phyloP scores from a whole-genome alignment of 2,113 vertebrate species.

The Calypte anna region DNA sequence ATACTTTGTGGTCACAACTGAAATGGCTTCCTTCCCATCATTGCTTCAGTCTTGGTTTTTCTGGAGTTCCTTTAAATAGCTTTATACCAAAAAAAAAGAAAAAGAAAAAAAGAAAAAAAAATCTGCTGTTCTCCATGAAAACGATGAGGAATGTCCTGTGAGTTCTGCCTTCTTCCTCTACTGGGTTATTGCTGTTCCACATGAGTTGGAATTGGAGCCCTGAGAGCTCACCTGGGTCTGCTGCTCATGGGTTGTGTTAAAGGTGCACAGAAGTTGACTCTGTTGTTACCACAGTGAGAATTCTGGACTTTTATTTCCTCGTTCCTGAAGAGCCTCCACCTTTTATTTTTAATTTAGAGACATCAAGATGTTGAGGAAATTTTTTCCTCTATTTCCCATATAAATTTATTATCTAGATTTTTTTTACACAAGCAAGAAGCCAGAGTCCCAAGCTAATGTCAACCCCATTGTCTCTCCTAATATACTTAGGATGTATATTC shows the following conservation, averaged over 20 bases:
- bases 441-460: neutral
- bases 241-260: neutral
- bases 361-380: neutral
- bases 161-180: neutral
- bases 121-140: rapidly evolving
- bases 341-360: neutral
- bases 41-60: neutral
- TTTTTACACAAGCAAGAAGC: neutral
- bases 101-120: neutral
- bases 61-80: neutral
- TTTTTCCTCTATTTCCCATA: neutral
- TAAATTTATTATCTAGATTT: neutral
- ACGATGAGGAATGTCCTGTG: neutral
- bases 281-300: rapidly evolving
- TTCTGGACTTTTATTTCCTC: neutral
- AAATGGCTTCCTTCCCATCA: neutral
- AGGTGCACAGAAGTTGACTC: neutral
- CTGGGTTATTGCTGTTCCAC: neutral
- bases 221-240: neutral
- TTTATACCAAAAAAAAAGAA: neutral
- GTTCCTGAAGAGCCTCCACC: neutral
- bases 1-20: neutral
- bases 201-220: neutral
- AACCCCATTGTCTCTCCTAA: neutral
- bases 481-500: neutral